These are phyloP conservation scores for Aricia artaxerxes DNA, from an alignment of 2,888 invertebrate species.

Conservation along the genomic window DNA sequence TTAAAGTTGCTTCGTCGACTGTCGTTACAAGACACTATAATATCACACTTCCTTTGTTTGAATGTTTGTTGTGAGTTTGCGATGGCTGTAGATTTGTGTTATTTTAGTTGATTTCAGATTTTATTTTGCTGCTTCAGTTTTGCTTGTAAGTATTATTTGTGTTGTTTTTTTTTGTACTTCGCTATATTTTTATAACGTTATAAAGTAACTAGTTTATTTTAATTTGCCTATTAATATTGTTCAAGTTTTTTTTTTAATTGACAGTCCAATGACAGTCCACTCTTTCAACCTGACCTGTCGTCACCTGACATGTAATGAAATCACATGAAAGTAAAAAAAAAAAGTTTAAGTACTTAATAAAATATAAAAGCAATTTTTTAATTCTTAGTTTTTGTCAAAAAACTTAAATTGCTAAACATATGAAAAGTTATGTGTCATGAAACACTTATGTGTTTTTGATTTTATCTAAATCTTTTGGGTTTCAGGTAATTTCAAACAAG, in stretches of 20 bases:
- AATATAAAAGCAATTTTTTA: too few relatives aligned
- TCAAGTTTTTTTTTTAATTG: background rate
- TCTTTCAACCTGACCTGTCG: background rate
- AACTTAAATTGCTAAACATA: too few relatives aligned
- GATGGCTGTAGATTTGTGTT: conserved; percentile 19
- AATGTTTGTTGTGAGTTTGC: background rate
- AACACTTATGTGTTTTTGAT: too few relatives aligned
- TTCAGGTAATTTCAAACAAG: conserved; percentile 72
- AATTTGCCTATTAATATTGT: background rate
- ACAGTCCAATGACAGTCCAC: background rate
- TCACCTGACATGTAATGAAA: background rate
- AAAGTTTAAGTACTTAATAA: too few relatives aligned
- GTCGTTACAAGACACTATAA: background rate
- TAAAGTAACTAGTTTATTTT: background rate
- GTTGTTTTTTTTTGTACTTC: conserved; percentile 39
- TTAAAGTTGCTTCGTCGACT: too few relatives aligned
- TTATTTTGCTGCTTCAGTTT: conserved; percentile 44
- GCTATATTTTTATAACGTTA: conserved; percentile 17
- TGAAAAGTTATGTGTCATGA: too few relatives aligned
- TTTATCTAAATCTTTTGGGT: background rate
- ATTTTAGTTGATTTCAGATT: conserved; percentile 28
- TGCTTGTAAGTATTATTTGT: conserved; percentile 60
- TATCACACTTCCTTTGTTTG: background rate
- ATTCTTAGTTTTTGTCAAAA: too few relatives aligned
- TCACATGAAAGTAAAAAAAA: background rate